Percentiles rank a stretch among this genome's conserved stretches.
Evolutionary conservation across 2,113 vertebrate species (phyloP).

Genomic region (Tachuris rubrigastra): DNA sequence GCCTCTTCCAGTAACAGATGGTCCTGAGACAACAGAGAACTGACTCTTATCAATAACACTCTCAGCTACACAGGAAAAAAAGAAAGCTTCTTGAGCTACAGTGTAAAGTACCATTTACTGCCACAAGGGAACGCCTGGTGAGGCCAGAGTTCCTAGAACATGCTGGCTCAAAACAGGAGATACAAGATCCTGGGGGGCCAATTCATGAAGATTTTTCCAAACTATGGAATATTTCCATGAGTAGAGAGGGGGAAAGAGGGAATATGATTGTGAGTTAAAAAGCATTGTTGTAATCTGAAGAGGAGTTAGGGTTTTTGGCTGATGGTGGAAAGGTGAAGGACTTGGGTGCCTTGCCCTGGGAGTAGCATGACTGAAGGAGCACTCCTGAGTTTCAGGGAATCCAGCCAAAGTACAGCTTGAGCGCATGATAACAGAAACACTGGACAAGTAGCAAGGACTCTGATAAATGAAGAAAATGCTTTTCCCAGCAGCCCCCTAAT

Average conservation of each 20-base stretch:
- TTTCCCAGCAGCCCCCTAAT: neutral
- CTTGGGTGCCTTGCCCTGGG: rapidly evolving
- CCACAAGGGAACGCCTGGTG: neutral
- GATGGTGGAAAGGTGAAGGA: neutral
- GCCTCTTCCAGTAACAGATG: slow-evolving; percentile 38
- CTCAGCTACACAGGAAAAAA: neutral
- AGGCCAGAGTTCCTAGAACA: neutral
- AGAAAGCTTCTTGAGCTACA: slow-evolving; percentile 12
- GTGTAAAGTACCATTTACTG: slow-evolving; percentile 46
- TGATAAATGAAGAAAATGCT: neutral
- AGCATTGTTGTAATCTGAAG: neutral
- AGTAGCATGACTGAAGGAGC: neutral
- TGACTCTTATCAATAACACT: slow-evolving; percentile 52
- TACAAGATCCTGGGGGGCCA: neutral
- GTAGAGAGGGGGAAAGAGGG: neutral
- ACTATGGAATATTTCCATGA: neutral
- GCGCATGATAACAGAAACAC: neutral
- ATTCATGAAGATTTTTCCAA: neutral
- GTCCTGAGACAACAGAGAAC: slow-evolving; percentile 25
- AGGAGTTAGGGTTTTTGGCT: neutral
- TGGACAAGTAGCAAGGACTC: neutral
- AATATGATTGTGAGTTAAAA: neutral
- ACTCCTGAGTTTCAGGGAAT: neutral
- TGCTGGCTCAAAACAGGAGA: neutral
- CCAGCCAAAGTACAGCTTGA: neutral